Evolutionary conservation across 2,113 vertebrate species (phyloP).

Genomic region (Rostratula benghalensis): DNA sequence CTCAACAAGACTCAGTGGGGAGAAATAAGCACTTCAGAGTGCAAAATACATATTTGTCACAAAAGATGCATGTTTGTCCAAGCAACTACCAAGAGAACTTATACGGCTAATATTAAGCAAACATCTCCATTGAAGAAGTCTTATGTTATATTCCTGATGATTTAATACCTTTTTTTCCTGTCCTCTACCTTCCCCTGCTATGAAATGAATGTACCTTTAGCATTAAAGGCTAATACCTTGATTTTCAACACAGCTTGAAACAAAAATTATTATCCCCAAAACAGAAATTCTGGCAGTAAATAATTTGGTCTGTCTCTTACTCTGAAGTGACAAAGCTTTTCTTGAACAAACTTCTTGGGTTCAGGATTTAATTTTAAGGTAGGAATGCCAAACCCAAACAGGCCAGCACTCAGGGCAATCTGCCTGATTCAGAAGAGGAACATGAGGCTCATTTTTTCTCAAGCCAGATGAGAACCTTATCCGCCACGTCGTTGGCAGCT

Average conservation of each 20-base stretch:
- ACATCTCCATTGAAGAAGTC: background rate
- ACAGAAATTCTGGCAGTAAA: background rate
- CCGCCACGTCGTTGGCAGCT: background rate
- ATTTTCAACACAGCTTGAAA: background rate
- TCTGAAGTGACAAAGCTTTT: background rate
- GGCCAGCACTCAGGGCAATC: background rate
- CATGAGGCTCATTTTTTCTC: background rate
- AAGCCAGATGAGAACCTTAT: background rate
- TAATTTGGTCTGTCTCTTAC: background rate
- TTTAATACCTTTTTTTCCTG: background rate
- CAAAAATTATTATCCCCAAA: background rate
- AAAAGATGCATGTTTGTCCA: background rate
- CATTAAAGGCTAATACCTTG: background rate
- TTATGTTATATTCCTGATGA: background rate
- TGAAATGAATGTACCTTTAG: background rate
- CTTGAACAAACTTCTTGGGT: background rate
- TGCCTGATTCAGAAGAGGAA: background rate
- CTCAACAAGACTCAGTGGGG: background rate
- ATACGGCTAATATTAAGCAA: background rate
- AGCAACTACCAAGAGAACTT: background rate
- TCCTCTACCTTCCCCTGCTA: background rate
- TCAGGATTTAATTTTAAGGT: conserved; percentile 15
- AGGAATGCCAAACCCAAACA: background rate
- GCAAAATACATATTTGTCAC: background rate
- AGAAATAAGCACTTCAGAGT: background rate